Percentiles rank a stretch among this genome's conserved stretches.
Conservation (phyloP, 2,888 invertebrate species). For the Polydrusus pterygomalis region DNA sequence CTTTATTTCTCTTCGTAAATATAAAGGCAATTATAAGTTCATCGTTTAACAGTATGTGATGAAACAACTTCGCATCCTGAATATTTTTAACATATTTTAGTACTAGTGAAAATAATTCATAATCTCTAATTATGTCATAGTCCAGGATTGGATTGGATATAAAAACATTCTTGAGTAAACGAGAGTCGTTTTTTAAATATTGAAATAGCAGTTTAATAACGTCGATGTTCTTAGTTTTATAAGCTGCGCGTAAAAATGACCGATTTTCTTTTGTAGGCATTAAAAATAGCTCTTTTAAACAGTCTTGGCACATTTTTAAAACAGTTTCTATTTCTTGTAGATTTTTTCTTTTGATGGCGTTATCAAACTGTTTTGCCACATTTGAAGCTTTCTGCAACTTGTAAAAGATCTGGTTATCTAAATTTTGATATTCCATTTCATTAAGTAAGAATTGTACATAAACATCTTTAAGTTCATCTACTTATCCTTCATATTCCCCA, state of each 20-base stretch:
- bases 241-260: neutral
- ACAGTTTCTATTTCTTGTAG: neutral
- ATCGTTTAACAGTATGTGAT: no score
- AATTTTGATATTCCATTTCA: neutral
- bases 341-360: neutral
- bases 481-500: no score
- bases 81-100: neutral
- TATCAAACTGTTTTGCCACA: neutral
- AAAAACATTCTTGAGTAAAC: neutral
- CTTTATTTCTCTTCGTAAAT: neutral
- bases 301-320: neutral
- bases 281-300: neutral
- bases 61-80: neutral
- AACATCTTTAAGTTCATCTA: neutral
- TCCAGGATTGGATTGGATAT: neutral
- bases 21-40: neutral
- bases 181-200: neutral
- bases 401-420: neutral
- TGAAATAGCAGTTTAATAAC: neutral
- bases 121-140: no score
- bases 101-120: neutral
- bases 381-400: neutral
- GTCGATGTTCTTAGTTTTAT: neutral
- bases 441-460: neutral
- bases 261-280: neutral